Conservation (phyloP, 2,888 invertebrate species). For the Unio delphinus region DNA sequence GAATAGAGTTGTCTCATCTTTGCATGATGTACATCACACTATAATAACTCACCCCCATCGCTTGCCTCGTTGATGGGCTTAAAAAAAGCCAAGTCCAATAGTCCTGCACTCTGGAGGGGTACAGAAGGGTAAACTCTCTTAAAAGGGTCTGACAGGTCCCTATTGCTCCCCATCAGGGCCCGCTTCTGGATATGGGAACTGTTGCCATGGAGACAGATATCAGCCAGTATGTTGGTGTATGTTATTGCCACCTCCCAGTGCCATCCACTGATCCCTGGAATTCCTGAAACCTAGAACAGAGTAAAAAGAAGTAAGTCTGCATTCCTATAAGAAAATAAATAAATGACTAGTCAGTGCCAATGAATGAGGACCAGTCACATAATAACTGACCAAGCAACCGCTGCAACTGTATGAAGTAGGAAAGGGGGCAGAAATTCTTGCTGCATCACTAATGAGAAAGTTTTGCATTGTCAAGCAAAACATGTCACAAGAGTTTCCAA, state of each 20-base stretch:
- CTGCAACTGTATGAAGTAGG: too few species aligned
- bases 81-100: constrained; percentile 65
- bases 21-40: not conserved
- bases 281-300: constrained; percentile 40
- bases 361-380: too few species aligned
- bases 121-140: constrained; percentile 31
- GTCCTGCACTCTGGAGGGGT: constrained; percentile 63
- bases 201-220: constrained; percentile 63
- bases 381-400: too few species aligned
- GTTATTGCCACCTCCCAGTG: constrained; percentile 69
- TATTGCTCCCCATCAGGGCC: constrained; percentile 63
- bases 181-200: constrained; percentile 65
- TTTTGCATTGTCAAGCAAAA: too few species aligned
- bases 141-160: constrained; percentile 48
- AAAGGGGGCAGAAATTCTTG: too few species aligned
- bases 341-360: too few species aligned
- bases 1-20: not conserved
- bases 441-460: too few species aligned
- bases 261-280: constrained; percentile 66
- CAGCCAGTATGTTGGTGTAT: constrained; percentile 65
- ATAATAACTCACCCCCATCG: constrained; percentile 54
- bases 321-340: too few species aligned
- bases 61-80: constrained; percentile 47
- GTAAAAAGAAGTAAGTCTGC: not conserved
- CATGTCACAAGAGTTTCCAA: too few species aligned